Base-by-base conservation (phyloP, 2,113 vertebrate genomes). In the Petroica traversi region DNA sequence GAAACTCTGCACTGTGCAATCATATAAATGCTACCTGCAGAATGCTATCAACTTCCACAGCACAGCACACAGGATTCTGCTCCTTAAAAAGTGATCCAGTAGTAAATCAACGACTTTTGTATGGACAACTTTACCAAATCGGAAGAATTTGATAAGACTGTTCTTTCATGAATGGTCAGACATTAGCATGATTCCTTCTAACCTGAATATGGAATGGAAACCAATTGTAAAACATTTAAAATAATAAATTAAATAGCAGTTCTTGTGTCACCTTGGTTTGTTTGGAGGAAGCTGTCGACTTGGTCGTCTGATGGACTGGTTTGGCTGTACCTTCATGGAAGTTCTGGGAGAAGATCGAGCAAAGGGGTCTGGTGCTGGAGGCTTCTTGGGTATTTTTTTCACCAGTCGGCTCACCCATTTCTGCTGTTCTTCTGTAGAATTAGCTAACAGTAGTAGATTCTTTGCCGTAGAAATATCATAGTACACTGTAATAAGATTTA, bases 351-450 rank as follows among this genome's bases (percentile, higher is more conserved):
- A 99, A 63, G 99, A 99, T 77, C 99, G 98, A 76, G 99, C 98
- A 88, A 99, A 99, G 52, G 98, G 98, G 79, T 99, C 99, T 29
- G 99, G 97, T 4, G 98, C 98, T 4, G 99, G 99, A 40, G 99
- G 99, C 97, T 99, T 99, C 98, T 99, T 99, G 73, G 99, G 99
- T 77, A 99, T 99, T 96, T 99, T 99, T 98, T 99, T 99, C 80
- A 99, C 99, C 95, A 99, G 97, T 64, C 99, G 98, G 97, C 98
- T 99, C 85, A 99, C 99, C 99, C 99, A 99, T 95, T 99, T 99
- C 96, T 99, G 99, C 98, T 99, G 99, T 61, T 99, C 99, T 95
- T 99, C 99, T 8, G 99, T 99, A 67, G 99, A 99, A 63, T 97
- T 93, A 40, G 99, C 99, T 94, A 99, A 97, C 95, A 99, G 97